Evolutionary conservation across 1,140 invertebrate species (phyloP).

Genomic region (Coenobita brevimanus): DNA sequence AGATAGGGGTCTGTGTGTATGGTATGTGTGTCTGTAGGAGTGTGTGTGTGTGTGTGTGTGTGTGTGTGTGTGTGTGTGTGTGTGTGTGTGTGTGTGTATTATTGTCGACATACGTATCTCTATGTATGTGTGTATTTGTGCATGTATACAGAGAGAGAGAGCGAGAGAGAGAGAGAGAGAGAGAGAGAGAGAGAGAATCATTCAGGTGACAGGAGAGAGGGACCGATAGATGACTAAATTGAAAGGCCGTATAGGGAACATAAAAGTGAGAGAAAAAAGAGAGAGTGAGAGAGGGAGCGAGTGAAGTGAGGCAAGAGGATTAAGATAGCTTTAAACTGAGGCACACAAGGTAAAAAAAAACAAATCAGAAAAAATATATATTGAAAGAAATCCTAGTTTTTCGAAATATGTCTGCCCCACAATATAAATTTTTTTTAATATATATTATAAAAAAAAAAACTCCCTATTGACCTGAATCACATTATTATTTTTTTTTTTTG

Average conservation of each 20-base stretch:
- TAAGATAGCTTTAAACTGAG: background rate
- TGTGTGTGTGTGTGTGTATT: constrained; percentile 1
- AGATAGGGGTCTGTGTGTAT: too few species aligned
- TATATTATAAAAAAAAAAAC: too few species aligned
- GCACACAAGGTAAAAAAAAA: background rate
- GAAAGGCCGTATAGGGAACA: background rate
- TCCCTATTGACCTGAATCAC: too few species aligned
- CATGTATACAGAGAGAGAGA: background rate
- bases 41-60: too few species aligned
- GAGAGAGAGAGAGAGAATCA: background rate
- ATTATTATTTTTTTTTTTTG: too few species aligned
- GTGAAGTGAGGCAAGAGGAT: background rate
- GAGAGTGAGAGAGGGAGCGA: background rate
- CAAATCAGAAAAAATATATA: too few species aligned
- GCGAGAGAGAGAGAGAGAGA: background rate
- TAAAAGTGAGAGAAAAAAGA: background rate
- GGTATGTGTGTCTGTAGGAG: too few species aligned
- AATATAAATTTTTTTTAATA: too few species aligned
- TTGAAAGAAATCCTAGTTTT: too few species aligned
- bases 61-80: background rate
- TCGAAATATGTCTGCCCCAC: too few species aligned
- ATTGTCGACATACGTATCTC: background rate
- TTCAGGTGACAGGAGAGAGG: background rate
- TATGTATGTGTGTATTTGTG: constrained; percentile 8
- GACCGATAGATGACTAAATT: too few species aligned